phyloP scores from a whole-genome alignment of 1,140 invertebrate genomes.

The Babylonia areolata region DNA sequence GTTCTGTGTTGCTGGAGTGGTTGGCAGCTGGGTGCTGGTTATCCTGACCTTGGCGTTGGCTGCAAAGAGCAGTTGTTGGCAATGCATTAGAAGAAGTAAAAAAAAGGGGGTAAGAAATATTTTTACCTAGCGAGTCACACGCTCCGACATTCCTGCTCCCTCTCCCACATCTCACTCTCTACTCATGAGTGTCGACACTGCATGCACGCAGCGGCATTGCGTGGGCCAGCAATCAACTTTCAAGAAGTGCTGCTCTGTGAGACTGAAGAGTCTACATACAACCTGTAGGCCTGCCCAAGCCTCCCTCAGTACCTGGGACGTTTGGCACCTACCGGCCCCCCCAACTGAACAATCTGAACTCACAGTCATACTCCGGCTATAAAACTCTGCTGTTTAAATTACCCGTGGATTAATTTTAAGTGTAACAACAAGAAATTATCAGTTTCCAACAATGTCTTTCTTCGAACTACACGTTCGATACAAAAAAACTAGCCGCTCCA shows the following conservation, averaged over 20 bases:
- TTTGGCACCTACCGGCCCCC: background rate
- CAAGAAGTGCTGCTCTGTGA: background rate
- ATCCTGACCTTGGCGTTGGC: constrained; percentile 33
- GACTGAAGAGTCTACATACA: background rate
- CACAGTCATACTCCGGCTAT: no score
- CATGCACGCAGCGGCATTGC: constrained; percentile 14
- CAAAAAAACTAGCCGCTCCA: background rate
- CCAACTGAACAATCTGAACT: background rate
- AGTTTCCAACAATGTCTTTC: background rate
- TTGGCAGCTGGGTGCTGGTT: constrained; percentile 29
- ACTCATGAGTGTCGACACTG: background rate
- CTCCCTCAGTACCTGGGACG: background rate
- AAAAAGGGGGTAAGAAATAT: background rate
- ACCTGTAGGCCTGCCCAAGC: constrained; percentile 18
- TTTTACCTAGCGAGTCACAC: background rate
- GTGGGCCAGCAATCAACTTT: constrained; percentile 14
- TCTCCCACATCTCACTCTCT: background rate
- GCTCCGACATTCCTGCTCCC: background rate
- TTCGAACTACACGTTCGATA: no score
- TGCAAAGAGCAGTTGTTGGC: no score
- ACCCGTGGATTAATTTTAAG: no score
- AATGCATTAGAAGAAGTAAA: no score
- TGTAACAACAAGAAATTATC: background rate
- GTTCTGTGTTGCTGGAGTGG: constrained; percentile 1
- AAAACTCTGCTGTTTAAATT: no score